Conservation (phyloP, 2,113 vertebrate species). For the Mormyrus iriodes region DNA sequence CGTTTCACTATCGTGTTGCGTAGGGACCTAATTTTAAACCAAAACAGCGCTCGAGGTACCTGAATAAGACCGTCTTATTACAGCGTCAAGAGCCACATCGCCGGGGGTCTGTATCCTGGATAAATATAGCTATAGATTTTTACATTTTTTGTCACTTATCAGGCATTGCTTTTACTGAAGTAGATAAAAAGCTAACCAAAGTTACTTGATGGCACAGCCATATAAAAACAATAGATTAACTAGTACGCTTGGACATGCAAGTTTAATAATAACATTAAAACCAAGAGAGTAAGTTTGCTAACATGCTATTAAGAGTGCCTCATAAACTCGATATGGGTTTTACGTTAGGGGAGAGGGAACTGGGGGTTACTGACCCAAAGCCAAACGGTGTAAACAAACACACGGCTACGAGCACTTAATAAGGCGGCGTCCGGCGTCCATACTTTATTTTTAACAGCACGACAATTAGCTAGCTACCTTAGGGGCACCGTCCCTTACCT, state of each 20-base stretch:
- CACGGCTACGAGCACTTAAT: neutral
- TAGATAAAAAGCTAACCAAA: neutral
- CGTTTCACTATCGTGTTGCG: neutral
- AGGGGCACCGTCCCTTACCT: conserved; percentile 44
- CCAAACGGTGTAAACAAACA: conserved; percentile 3
- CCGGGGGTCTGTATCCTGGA: neutral
- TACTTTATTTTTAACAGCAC: neutral
- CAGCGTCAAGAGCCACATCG: neutral
- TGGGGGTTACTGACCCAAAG: neutral
- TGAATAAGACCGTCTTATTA: neutral
- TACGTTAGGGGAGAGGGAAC: neutral
- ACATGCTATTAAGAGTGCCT: neutral
- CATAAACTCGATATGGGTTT: neutral
- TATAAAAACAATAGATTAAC: neutral
- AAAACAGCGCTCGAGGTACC: neutral
- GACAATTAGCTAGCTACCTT: neutral
- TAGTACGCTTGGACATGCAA: neutral
- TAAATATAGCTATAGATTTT: neutral
- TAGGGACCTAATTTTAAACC: neutral
- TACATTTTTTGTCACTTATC: neutral
- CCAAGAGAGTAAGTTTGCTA: neutral
- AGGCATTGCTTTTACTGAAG: neutral
- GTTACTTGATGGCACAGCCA: neutral
- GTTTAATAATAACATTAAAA: neutral
- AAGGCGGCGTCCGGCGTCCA: neutral